Conservation (phyloP, 2,888 invertebrate genomes). For the Tipula unca region DNA sequence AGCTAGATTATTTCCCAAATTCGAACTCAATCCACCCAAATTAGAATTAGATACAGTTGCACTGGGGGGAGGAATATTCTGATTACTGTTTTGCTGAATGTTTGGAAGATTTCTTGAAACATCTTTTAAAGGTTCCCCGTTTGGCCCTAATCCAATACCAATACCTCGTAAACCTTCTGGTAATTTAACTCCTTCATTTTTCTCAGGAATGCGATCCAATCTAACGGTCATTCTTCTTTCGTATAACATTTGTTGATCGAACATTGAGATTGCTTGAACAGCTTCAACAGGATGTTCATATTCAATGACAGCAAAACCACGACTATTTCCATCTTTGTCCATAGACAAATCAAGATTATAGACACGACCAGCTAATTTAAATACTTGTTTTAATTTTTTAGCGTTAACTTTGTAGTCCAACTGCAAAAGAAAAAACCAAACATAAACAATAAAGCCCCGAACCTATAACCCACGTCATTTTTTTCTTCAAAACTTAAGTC, state of each 20-base stretch:
- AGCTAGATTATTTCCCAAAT: slow-evolving; percentile 47
- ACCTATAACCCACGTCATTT: background rate
- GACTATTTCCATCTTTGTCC: slow-evolving; percentile 93
- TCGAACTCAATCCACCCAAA: slow-evolving; percentile 30
- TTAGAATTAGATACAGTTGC: slow-evolving; percentile 16
- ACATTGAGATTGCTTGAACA: slow-evolving; percentile 93
- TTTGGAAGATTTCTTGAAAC: slow-evolving; percentile 67
- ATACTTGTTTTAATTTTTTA: slow-evolving; percentile 89
- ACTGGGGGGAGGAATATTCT: slow-evolving; percentile 22
- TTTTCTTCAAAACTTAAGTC: background rate
- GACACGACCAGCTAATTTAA: slow-evolving; percentile 91
- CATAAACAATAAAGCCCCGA: background rate
- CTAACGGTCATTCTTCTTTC: slow-evolving; percentile 92
- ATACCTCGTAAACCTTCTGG: slow-evolving; percentile 88
- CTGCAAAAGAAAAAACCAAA: slow-evolving; percentile 46
- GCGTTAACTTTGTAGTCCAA: slow-evolving; percentile 93
- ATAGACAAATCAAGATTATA: slow-evolving; percentile 79
- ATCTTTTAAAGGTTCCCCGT: slow-evolving; percentile 81
- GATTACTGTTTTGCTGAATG: slow-evolving; percentile 37
- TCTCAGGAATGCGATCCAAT: slow-evolving; percentile 77
- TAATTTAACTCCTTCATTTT: slow-evolving; percentile 60
- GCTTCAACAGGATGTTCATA: slow-evolving; percentile 98
- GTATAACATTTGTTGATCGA: slow-evolving; percentile 87
- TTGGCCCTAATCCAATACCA: slow-evolving; percentile 88
- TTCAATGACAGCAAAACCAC: slow-evolving; percentile 92